phyloP scores from a whole-genome alignment of 1,140 invertebrate genomes.

The Drosophila pseudoobscura region DNA sequence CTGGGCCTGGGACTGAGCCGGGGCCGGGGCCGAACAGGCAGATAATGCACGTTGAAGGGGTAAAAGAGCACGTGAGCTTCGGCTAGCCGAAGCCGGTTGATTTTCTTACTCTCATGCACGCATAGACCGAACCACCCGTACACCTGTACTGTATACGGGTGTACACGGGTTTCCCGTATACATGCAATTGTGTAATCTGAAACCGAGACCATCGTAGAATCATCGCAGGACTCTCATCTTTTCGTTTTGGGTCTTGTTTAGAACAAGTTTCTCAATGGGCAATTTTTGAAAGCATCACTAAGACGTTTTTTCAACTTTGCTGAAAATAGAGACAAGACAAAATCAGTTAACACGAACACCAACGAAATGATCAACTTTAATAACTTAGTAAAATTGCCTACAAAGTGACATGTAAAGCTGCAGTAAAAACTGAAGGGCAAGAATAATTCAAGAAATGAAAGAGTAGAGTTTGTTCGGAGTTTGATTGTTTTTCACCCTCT shows the following conservation, averaged over 20 bases:
- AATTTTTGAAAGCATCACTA: conserved; percentile 82
- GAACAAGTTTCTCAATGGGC: conserved; percentile 80
- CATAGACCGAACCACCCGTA: background rate
- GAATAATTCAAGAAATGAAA: conserved; percentile 45
- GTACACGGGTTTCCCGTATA: background rate
- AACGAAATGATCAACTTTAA: conserved; percentile 17
- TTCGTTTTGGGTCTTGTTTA: conserved; percentile 37
- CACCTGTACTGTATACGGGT: too few species aligned
- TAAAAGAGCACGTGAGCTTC: conserved; percentile 39
- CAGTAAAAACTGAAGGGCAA: conserved; percentile 25
- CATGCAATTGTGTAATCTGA: conserved; percentile 48
- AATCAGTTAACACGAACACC: conserved; percentile 58
- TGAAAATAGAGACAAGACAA: conserved; percentile 74
- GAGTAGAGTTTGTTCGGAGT: conserved; percentile 49
- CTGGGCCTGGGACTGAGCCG: conserved; percentile 9
- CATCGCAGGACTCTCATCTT: conserved; percentile 33
- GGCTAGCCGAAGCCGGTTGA: too few species aligned
- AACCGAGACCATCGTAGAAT: conserved; percentile 53
- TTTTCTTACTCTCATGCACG: conserved; percentile 5
- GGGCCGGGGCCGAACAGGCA: conserved; percentile 44
- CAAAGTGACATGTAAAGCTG: conserved; percentile 38
- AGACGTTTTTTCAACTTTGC: conserved; percentile 83
- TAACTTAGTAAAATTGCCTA: conserved; percentile 57
- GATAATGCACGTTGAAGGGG: conserved; percentile 66
- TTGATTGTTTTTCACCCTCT: conserved; percentile 44